Base-by-base conservation (phyloP, 2,888 invertebrate genomes). In the Isotomurus palustris region DNA sequence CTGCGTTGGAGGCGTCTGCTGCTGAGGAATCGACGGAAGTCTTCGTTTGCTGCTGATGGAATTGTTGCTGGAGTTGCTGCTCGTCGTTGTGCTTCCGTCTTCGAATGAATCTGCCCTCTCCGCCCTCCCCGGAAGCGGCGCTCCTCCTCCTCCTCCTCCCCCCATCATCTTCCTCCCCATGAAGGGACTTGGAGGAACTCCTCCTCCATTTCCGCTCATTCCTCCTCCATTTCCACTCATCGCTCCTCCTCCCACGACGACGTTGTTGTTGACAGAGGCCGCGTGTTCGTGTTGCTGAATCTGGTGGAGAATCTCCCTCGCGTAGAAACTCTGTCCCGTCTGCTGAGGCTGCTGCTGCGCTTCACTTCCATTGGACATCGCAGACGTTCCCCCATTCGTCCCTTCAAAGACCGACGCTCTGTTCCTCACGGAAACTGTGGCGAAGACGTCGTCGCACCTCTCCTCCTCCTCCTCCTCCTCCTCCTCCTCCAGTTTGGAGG, bases 101-200 rank as follows among this genome's bases (percentile, higher is more conserved):
- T 62, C 65, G 14, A 65, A 55, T 19, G 68, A 67, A 45, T 66
- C 64, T 4, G 66, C 61, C 40, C 70, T 29, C 49, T 68, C 68
- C 0, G 60, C 67, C 21, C 58, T 47, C 1, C 66, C 66, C 12
- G 69, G 67, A 25, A 53, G 35, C 27, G 58, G 56, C 2, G 51
- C 49, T 32, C 52, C 57, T 10, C 51, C 53, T n/a, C 60, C 60
- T n/a, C n/a, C n/a, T n/a, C n/a, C n/a, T 21, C 57, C 64, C 44
- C 52, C 48, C 47, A 54, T 52, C 25, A 64, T 56, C 41, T 65
- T 65, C 19, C 68, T 51, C n/a, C 58, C 56, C 3, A 61, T 60
- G 47, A 70, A 70, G 2, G 70, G 70, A 2, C 64, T 65, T 6
- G 68, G 61, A 21, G 68, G 68, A 14, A 67, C 61, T 44, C 55